Conservation (phyloP, 2,113 vertebrate species). For the Oophaga pumilio region DNA sequence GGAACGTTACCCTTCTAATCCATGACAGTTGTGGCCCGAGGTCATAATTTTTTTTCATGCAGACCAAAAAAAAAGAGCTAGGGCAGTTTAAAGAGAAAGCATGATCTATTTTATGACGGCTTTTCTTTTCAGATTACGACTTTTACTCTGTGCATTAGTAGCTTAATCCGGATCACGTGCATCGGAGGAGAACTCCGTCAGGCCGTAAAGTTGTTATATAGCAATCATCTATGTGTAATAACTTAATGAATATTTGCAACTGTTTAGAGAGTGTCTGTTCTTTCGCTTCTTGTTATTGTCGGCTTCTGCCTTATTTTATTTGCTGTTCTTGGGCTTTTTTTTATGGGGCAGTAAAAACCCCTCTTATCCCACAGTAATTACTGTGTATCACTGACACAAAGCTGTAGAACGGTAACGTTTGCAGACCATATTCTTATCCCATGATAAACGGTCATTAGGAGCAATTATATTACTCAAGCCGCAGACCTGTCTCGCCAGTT, state of each 20-base stretch:
- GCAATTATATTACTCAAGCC: neutral
- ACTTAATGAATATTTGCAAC: neutral
- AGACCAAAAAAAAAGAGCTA: neutral
- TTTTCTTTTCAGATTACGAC: neutral
- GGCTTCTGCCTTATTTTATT: neutral
- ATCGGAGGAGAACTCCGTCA: neutral
- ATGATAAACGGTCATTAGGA: neutral
- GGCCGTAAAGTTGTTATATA: neutral
- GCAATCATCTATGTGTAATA: neutral
- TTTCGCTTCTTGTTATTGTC: neutral
- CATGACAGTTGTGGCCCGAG: neutral
- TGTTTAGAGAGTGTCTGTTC: neutral
- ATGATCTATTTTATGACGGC: neutral
- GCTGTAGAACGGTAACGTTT: neutral
- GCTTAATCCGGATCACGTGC: neutral
- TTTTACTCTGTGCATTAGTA: neutral
- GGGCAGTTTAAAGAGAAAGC: neutral
- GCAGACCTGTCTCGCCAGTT: neutral
- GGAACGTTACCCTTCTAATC: neutral
- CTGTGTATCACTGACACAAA: neutral
- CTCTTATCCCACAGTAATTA: neutral
- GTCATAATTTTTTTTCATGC: neutral
- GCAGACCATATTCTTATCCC: neutral
- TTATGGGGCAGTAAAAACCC: conserved; percentile 13
- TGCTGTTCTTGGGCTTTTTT: neutral